These are phyloP conservation scores for Andinoacara biseriatus DNA, from an alignment of 2,113 vertebrate species.

Conservation along the genomic window DNA sequence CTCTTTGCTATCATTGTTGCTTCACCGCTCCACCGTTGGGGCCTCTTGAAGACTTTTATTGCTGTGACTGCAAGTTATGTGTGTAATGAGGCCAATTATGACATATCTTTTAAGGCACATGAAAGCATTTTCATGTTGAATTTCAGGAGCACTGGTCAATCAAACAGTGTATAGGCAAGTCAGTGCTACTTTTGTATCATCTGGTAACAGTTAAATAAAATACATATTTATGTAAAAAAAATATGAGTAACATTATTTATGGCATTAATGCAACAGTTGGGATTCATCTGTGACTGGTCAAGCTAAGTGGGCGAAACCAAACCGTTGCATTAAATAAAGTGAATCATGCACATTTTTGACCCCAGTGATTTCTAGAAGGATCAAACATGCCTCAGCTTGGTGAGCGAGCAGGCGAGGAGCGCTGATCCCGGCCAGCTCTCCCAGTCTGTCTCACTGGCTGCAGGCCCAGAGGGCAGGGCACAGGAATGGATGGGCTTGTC, in stretches of 20 bases:
- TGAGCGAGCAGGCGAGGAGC: constrained; percentile 12
- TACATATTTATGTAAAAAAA: constrained; percentile 1
- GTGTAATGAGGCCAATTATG: not conserved
- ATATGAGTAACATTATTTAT: not conserved
- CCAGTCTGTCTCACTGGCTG: constrained; percentile 64
- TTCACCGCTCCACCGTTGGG: not conserved
- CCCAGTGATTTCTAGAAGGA: constrained; percentile 34
- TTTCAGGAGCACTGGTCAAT: not conserved
- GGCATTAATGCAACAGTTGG: constrained; percentile 33
- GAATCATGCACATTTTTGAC: constrained; percentile 47
- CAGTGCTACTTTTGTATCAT: not conserved
- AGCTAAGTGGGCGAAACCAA: not conserved
- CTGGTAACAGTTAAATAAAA: not conserved
- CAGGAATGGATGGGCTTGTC: constrained; percentile 58
- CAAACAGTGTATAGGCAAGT: not conserved
- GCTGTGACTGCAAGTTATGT: not conserved
- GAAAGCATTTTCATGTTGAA: not conserved
- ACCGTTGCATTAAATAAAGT: constrained; percentile 28
- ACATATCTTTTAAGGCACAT: not conserved
- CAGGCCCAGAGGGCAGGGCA: constrained; percentile 60
- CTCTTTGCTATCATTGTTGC: not conserved
- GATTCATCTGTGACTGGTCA: constrained; percentile 34
- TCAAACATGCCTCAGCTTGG: constrained; percentile 60
- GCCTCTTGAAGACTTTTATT: not conserved
- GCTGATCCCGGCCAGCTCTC: constrained; percentile 47